Percentiles rank a stretch among this genome's conserved stretches.
phyloP scores from a whole-genome alignment of 2,113 vertebrate genomes.

The Percopsis transmontana region DNA sequence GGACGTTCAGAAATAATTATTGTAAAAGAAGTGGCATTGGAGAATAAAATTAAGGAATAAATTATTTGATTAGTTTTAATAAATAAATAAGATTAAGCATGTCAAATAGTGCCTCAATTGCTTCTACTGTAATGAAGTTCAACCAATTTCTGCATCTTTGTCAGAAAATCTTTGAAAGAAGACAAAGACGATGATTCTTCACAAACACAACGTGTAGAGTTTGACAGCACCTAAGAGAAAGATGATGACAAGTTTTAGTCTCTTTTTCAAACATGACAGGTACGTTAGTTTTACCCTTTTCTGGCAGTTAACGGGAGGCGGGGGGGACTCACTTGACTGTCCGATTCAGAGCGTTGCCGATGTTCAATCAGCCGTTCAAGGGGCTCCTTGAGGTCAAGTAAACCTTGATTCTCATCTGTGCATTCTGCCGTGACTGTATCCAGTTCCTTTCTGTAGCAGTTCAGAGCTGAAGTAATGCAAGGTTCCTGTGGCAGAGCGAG shows the following conservation, averaged over 20 bases:
- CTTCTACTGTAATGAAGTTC: rapidly evolving
- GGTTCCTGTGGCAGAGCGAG: slow-evolving; percentile 13
- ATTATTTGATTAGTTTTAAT: no score
- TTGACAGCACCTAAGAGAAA: slow-evolving; percentile 7
- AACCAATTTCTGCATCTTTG: rapidly evolving
- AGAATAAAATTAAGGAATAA: no score
- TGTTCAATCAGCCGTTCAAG: rapidly evolving
- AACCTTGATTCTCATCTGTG: rapidly evolving
- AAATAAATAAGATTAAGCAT: no score
- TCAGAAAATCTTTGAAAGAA: background rate
- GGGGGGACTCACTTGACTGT: slow-evolving; percentile 37
- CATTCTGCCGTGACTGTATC: rapidly evolving
- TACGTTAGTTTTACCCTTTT: background rate
- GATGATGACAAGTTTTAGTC: background rate
- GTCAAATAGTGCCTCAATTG: no score
- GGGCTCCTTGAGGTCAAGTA: rapidly evolving
- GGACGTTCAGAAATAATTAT: no score
- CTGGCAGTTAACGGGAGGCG: background rate
- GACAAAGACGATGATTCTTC: background rate
- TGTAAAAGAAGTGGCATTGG: no score
- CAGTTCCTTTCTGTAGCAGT: slow-evolving; percentile 59
- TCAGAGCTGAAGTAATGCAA: slow-evolving; percentile 51
- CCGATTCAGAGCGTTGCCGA: rapidly evolving
- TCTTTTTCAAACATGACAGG: background rate
- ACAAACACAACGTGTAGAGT: slow-evolving; percentile 14